Evolutionary conservation across 2,113 vertebrate genomes (phyloP), one percentile per base, ranked within the genome.

Genomic region (Antechinus flavipes): DNA sequence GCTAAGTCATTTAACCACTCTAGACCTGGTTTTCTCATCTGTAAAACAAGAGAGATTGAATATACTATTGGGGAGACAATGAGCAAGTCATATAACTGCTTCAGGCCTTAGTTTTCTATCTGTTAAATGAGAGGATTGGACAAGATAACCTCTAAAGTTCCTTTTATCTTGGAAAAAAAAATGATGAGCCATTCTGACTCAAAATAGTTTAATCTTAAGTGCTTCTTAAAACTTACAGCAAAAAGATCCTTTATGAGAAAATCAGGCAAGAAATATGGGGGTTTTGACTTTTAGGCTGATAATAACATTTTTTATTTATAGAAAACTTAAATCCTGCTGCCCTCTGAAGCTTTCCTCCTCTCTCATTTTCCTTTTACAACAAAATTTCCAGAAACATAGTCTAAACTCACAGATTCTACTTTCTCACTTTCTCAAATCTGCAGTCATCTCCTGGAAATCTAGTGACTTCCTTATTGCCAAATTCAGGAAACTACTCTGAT

Each of bases 171-270:
- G 12, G 49, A 7, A 49, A 49, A 76, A 76, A 76, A 76, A 4
- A n/a, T 2, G 3, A 76, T 35, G 61, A 76, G 6, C 30, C 1
- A n/a, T n/a, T 19, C 14, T n/a, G 4, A 76, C 30, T n/a, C 14
- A 76, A 76, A n/a, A n/a, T 30, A 68, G 35, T 6, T 76, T 76
- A n/a, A 76, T 76, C 61, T 19, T 76, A 76, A 76, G 35, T n/a
- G 30, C 22, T 56, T 14, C 22, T 68, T 91, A 53, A 91, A 96
- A 54, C n/a, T 94, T 24, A 90, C 1, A 93, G 54, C 68, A 90
- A 35, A 58, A 90, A n/a, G 84, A 89, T 46, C 47, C 42, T 89
- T 50, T 68, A 35, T 35, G 30, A 90, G 35, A 90, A 3, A 35
- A 50, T 91, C 52, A 95, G 50, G 54, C 30, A 56, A 54, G 9